Evolutionary conservation across 2,113 vertebrate species (phyloP).

Genomic region (Megaleporinus macrocephalus): DNA sequence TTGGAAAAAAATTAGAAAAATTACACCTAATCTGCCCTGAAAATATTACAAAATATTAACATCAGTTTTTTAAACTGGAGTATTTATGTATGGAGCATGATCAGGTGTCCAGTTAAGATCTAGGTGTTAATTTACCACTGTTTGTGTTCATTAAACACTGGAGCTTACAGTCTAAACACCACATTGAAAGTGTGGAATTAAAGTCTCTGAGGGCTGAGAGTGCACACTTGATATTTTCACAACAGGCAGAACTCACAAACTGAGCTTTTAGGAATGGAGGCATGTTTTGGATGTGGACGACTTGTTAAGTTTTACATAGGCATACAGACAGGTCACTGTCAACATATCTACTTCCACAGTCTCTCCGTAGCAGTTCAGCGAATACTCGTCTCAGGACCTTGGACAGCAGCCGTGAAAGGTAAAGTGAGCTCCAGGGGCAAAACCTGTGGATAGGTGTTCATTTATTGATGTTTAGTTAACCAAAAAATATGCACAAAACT

Average conservation of each 20-base stretch:
- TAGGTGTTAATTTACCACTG: not conserved
- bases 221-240: not conserved
- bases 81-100: not conserved
- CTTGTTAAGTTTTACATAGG: not conserved
- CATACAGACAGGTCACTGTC: not conserved
- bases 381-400: conserved; percentile 2
- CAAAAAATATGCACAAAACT: not conserved
- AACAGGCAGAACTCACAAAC: not conserved
- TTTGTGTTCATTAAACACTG: not conserved
- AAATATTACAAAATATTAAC: too few relatives aligned
- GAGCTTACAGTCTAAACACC: not conserved
- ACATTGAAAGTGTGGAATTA: not conserved
- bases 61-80: too few relatives aligned
- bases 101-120: not conserved
- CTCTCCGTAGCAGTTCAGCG: not conserved
- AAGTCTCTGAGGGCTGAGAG: not conserved
- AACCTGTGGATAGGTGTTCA: not conserved
- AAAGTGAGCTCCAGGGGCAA: conserved; percentile 4
- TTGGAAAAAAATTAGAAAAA: too few relatives aligned
- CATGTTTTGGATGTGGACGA: not conserved
- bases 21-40: too few relatives aligned
- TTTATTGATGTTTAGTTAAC: not conserved
- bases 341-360: not conserved
- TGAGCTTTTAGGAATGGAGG: not conserved
- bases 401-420: not conserved